A percentile compares a stretch with the other conserved stretches of the same genome.
phyloP scores from a whole-genome alignment of 2,113 vertebrate genomes.

The Neoarius graeffei region DNA sequence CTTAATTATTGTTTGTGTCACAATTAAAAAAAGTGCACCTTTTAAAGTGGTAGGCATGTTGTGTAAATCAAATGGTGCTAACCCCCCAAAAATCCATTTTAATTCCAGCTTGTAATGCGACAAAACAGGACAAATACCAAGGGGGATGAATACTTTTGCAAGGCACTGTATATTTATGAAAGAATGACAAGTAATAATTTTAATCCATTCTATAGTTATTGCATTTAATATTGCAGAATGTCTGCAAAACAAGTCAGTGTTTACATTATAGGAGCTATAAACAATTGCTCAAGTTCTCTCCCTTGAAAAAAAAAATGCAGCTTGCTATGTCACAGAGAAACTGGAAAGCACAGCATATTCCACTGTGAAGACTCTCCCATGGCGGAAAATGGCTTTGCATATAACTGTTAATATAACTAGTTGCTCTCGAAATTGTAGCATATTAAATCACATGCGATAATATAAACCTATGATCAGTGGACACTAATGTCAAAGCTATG shows the following conservation, averaged over 20 bases:
- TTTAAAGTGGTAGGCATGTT: too few species aligned
- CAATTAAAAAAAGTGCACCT: too few species aligned
- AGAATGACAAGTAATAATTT: too few species aligned
- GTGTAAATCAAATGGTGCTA: too few species aligned
- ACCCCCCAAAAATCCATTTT: too few species aligned
- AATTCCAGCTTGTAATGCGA: too few species aligned
- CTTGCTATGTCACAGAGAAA: not conserved
- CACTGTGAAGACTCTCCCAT: not conserved
- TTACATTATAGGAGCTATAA: not conserved
- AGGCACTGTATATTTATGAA: too few species aligned
- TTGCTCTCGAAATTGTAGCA: not conserved
- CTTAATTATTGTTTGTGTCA: too few species aligned
- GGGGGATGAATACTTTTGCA: too few species aligned
- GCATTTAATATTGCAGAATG: not conserved
- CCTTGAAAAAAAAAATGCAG: not conserved
- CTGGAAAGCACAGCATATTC: not conserved
- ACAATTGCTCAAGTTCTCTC: not conserved
- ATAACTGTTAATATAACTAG: not conserved
- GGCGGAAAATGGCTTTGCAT: not conserved
- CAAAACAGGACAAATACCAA: too few species aligned
- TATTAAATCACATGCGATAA: not conserved
- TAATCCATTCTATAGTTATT: too few species aligned
- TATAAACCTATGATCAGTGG: not conserved
- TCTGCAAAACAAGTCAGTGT: not conserved
- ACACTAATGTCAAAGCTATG: not conserved